These are phyloP conservation scores for Scortum barcoo DNA, from an alignment of 2,113 vertebrate genomes.

Conservation along the genomic window DNA sequence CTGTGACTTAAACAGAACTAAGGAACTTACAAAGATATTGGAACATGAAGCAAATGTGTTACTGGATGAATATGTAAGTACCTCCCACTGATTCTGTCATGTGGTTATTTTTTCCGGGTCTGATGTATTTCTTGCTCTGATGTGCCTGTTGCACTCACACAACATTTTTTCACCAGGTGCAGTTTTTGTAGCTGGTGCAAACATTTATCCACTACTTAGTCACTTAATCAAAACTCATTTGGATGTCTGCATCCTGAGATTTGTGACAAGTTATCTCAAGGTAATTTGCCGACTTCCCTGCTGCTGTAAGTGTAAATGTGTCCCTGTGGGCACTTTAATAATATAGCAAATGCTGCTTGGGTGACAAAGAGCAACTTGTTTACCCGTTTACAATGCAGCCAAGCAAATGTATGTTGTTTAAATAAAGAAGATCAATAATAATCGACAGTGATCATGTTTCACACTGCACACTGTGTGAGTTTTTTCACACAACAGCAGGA, in stretches of 20 bases:
- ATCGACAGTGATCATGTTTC: too few relatives aligned
- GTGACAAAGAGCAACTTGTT: too few relatives aligned
- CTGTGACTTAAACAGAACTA: accelerated
- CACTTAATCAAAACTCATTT: neutral
- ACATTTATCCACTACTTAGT: neutral
- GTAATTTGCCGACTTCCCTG: neutral
- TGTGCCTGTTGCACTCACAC: neutral
- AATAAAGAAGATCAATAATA: too few relatives aligned
- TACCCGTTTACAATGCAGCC: too few relatives aligned
- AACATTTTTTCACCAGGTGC: neutral
- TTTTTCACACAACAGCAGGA: too few relatives aligned
- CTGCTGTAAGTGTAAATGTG: neutral
- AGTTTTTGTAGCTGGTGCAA: neutral
- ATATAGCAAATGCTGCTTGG: too few relatives aligned
- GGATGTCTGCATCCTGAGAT: neutral
- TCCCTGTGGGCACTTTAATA: too few relatives aligned
- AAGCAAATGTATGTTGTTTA: too few relatives aligned
- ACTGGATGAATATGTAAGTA: conserved; percentile 55
- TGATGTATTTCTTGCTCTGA: neutral
- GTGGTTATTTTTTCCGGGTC: neutral
- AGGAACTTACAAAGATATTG: accelerated
- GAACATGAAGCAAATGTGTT: accelerated
- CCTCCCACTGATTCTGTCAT: neutral
- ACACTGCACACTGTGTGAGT: too few relatives aligned
- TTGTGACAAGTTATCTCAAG: neutral